Conservation (phyloP, 2,888 invertebrate species). For the Argyra leucocephala region DNA sequence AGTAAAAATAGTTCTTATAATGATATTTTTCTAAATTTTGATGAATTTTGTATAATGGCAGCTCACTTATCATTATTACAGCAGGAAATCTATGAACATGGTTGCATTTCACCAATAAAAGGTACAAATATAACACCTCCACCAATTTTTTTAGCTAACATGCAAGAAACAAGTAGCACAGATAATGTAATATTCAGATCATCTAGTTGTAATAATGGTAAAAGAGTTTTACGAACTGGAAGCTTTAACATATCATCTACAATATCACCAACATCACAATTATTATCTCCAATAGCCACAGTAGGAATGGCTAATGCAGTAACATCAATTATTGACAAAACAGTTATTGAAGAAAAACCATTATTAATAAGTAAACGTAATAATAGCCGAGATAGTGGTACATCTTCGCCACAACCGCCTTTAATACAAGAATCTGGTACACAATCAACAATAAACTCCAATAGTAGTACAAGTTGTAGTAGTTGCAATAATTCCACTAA, state of each 20-base stretch:
- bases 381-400: slow-evolving; percentile 40
- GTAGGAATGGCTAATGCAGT: neutral
- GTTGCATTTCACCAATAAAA: slow-evolving; percentile 44
- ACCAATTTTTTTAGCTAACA: slow-evolving; percentile 42
- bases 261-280: neutral
- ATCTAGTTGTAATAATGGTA: neutral
- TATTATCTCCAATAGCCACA: neutral
- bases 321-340: neutral
- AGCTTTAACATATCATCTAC: neutral
- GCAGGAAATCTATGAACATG: slow-evolving; percentile 43
- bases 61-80: slow-evolving; percentile 43
- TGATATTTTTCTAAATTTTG: slow-evolving; percentile 34
- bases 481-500: slow-evolving; percentile 17
- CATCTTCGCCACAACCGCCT: slow-evolving; percentile 42
- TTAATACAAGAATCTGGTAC: slow-evolving; percentile 15
- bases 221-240: neutral
- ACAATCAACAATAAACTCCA: slow-evolving; percentile 11
- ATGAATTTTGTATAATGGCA: slow-evolving; percentile 42
- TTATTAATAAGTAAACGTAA: neutral
- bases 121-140: slow-evolving; percentile 44
- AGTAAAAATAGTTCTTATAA: slow-evolving; percentile 13
- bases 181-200: neutral
- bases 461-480: slow-evolving; percentile 2
- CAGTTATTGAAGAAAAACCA: neutral
- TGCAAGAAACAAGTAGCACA: slow-evolving; percentile 33